phyloP scores from a whole-genome alignment of 2,888 invertebrate genomes.

The Rhagonycha lutea region DNA sequence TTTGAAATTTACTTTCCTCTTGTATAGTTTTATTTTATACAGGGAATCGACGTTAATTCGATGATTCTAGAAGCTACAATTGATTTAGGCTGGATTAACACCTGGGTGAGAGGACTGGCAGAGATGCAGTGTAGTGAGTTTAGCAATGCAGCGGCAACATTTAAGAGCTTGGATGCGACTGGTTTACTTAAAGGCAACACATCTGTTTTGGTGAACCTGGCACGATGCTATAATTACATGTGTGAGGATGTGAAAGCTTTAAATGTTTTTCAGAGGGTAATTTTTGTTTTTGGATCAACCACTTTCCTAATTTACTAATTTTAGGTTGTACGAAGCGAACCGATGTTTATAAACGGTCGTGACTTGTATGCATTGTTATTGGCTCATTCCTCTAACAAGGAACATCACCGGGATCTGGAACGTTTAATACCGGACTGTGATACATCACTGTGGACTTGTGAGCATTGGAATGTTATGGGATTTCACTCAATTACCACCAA shows the following conservation, averaged over 20 bases:
- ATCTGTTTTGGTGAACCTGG: conserved; percentile 68
- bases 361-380: conserved; percentile 42
- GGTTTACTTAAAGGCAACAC: conserved; percentile 70
- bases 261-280: conserved; percentile 57
- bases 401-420: conserved; percentile 47
- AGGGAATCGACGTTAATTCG: conserved; percentile 75
- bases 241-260: conserved; percentile 73
- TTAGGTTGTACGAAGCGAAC: conserved; percentile 46
- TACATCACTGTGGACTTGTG: conserved; percentile 53
- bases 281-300: background rate
- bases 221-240: conserved; percentile 72
- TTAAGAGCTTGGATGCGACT: conserved; percentile 69
- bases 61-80: conserved; percentile 64
- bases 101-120: conserved; percentile 68
- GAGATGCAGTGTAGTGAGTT: conserved; percentile 71
- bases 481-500: conserved; percentile 68
- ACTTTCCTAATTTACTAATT: background rate
- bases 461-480: conserved; percentile 78
- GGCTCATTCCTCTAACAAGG: conserved; percentile 40
- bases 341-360: conserved; percentile 42
- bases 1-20: background rate
- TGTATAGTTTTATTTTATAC: conserved; percentile 47
- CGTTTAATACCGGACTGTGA: conserved; percentile 46
- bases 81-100: conserved; percentile 61
- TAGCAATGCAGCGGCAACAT: conserved; percentile 66